Conservation (phyloP, 2,888 invertebrate genomes). For the Eristalis intricaria region DNA sequence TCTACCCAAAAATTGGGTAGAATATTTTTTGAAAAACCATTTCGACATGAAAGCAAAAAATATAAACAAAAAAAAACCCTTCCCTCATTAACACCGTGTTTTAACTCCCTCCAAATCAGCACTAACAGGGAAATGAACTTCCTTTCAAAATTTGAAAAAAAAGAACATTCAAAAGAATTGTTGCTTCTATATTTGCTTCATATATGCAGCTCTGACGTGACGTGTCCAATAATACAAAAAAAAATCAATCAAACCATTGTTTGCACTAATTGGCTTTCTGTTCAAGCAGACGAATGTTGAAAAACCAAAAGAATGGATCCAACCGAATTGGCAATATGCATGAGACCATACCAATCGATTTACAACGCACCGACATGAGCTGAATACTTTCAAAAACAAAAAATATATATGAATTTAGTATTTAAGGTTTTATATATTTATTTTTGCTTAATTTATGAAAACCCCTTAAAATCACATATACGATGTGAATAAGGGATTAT, state of each 20-base stretch:
- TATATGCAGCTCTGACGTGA: background rate
- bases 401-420: background rate
- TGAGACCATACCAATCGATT: conserved; percentile 58
- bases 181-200: background rate
- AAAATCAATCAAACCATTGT: conserved; percentile 2
- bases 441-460: conserved; percentile 26
- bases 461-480: conserved; percentile 11
- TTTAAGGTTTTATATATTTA: conserved; percentile 35
- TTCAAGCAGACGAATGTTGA: conserved; percentile 45
- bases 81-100: background rate
- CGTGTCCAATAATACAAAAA: background rate
- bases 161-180: background rate
- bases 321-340: conserved; percentile 51
- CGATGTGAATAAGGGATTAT: conserved; percentile 17
- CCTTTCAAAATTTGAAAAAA: background rate
- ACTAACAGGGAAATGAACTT: background rate
- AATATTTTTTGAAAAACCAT: conserved; percentile 4
- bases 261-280: conserved; percentile 63
- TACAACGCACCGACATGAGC: conserved; percentile 38
- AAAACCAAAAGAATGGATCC: conserved; percentile 37
- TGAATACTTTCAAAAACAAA: conserved; percentile 37
- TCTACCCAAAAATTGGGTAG: background rate
- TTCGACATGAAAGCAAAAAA: conserved; percentile 36
- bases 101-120: background rate
- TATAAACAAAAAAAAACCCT: background rate